Evolutionary conservation across 1,140 invertebrate species (phyloP).

Genomic region (Drosophila oshimai): DNA sequence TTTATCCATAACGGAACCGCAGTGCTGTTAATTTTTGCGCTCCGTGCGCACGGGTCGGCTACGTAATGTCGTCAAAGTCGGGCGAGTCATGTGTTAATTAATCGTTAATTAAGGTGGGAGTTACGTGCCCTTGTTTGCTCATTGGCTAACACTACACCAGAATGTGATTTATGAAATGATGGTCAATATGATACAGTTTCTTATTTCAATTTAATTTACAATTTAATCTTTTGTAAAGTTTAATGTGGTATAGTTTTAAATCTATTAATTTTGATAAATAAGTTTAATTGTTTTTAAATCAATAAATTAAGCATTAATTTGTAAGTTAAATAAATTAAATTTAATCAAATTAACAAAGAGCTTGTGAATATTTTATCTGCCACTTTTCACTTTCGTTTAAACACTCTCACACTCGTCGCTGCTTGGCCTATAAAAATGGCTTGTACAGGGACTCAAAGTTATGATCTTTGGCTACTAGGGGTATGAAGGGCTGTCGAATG

Average conservation of each 20-base stretch:
- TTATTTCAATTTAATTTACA: no score
- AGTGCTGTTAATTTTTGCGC: constrained; percentile 57
- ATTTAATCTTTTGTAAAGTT: no score
- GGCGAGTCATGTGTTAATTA: constrained; percentile 63
- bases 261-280: no score
- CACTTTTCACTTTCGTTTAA: background rate
- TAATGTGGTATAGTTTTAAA: no score
- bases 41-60: constrained; percentile 43
- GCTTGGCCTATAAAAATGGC: constrained; percentile 57
- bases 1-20: constrained; percentile 70
- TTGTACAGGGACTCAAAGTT: constrained; percentile 45
- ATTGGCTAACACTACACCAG: constrained; percentile 40
- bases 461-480: constrained; percentile 58
- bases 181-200: background rate
- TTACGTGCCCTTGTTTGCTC: constrained; percentile 55
- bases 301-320: no score
- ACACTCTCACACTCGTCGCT: background rate
- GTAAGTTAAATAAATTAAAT: no score
- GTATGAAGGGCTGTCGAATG: constrained; percentile 60
- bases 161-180: background rate
- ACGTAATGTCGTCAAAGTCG: constrained; percentile 54
- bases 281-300: no score
- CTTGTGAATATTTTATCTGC: no score
- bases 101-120: constrained; percentile 39
- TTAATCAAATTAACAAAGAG: no score